These are phyloP conservation scores for Megaceryle torquata DNA, from an alignment of 2,113 vertebrate genomes.

Conservation along the genomic window DNA sequence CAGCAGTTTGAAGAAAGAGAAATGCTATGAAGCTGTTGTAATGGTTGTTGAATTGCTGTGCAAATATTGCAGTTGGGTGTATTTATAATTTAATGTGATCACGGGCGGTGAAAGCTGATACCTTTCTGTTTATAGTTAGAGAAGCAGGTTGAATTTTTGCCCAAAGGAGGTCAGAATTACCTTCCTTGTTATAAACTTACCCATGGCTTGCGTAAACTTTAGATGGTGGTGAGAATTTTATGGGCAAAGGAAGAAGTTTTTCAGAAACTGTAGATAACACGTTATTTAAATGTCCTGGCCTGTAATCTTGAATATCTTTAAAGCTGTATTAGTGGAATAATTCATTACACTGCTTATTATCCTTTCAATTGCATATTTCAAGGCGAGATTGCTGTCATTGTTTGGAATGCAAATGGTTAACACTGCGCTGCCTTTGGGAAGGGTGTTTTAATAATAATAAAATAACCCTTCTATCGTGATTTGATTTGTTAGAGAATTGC, in stretches of 20 bases:
- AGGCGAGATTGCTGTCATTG: background rate
- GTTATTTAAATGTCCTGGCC: background rate
- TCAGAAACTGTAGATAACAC: background rate
- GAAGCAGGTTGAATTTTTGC: background rate
- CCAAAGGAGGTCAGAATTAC: background rate
- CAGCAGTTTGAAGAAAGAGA: background rate
- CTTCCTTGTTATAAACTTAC: background rate
- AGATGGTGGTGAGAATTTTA: background rate
- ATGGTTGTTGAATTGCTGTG: background rate
- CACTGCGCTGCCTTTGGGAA: background rate
- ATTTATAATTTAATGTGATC: background rate
- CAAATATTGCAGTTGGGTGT: background rate
- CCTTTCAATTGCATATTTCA: background rate
- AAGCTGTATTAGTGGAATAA: background rate
- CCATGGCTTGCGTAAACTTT: background rate
- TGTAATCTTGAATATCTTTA: background rate
- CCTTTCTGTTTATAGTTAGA: background rate
- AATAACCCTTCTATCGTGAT: background rate
- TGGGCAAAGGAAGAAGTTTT: background rate
- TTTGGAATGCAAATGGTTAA: background rate
- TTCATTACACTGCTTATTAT: background rate
- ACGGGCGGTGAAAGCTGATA: accelerated
- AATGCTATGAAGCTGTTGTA: background rate
- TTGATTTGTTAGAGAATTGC: background rate
- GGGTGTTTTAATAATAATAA: background rate